Base-by-base conservation (phyloP, 2,797 vertebrate genomes). In the Amblyopsis hoosieri region DNA sequence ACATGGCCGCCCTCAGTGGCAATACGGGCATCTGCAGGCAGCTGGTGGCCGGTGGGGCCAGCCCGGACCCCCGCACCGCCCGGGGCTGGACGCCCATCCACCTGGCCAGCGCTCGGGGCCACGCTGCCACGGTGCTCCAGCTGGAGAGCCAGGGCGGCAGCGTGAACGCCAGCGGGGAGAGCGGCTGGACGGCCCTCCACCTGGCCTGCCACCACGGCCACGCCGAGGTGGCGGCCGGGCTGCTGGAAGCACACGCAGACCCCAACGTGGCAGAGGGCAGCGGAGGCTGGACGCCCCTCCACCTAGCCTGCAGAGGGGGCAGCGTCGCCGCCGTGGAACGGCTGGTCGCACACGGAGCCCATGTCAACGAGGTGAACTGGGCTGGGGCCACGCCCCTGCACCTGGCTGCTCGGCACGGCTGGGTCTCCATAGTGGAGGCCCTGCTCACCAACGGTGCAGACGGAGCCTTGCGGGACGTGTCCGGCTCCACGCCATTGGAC, bases 71-170 rank as follows among this genome's bases (percentile, higher is more conserved):
- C 66, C 85, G 51, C 42, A 95, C 89, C 0, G 74, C 81, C 3
- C 93, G 95, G 75, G 92, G 90, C 5, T 96, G 95, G 95, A 94
- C 92, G 0, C 81, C 94, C 0, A 74, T 96, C 71, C 95, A 96
- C 79, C 83, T 97, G 73, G 94, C 94, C 1, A 87, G 93, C 55
- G 85, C 93, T 17, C 93, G 85, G 72, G 93, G 95, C 12, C 93
- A 95, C 23, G 33, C 80, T 0, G 90, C 91, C 67, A 89, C 91
- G 0, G 78, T 95, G 65, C 74, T 81, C 9, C 85, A 94, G 72
- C 90, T 98, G 8, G 85, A 86, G 45, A 86, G 85, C n/a, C 90
- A 86, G 65, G 83, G 65, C 0, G 90, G 85, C 31, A 76, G 79
- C 0, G 54, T 95, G 60, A 87, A 94, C 0, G 78, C 76, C 14